Base-by-base conservation (phyloP, 2,113 vertebrate species). In the Callipepla californica region DNA sequence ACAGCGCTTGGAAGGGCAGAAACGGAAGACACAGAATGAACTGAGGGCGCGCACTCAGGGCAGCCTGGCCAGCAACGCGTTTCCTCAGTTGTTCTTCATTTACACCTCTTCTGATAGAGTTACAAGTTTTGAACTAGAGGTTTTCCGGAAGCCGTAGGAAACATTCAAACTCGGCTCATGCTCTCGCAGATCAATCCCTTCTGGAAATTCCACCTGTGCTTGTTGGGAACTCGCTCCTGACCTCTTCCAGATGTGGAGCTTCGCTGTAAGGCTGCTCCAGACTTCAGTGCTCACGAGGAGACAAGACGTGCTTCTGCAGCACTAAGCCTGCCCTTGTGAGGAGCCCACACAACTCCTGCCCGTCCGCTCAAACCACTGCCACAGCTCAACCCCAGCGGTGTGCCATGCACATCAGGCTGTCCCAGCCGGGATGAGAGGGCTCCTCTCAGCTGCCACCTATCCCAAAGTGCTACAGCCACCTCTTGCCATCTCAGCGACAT, bases 41-140 rank as follows among this genome's bases (percentile, higher is more conserved):
- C 62, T 68, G 75, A 84, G 69, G 89, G 86, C 92, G 55, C 2
- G 65, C 59, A 55, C 82, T 80, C 75, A 61, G 76, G 63, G 94
- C 84, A 93, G 81, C 9, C 89, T 85, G 78, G 92, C 67, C 78
- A 89, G 84, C 81, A 76, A 9, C 1, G 8, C 45, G 58, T 55
- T 87, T 58, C 91, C 85, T 87, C 84, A 89, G 95, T 89, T 72
- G 78, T 79, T 93, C 94, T 91, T 91, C 92, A 89, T 93, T 90
- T 89, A 79, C 89, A 73, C 8, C 25, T 53, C 78, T 79, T 65
- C 70, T 94, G 85, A 44, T 69, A 32, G 77, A 69, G 75, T 38
- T 69, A 48, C 81, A 80, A 48, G 74, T 82, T 93, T 90, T 82
- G 81, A 92, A 89, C 70, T 22, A 58, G 55, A 59, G 74, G 36